Base-by-base conservation (phyloP, 2,888 invertebrate genomes). In the Syrista parreyssii region DNA sequence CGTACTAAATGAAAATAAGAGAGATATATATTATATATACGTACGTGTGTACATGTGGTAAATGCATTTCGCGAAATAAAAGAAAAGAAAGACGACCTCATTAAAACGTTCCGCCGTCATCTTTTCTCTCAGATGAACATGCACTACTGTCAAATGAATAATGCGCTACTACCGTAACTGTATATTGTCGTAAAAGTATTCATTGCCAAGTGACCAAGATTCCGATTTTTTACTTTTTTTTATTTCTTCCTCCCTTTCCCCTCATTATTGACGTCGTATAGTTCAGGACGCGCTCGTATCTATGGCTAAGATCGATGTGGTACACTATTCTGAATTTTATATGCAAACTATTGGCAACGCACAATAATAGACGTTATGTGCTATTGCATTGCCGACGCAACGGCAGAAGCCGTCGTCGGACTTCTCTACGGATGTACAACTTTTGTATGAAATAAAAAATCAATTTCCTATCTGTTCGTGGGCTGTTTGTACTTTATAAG, bases 381-480 rank as follows among this genome's bases (percentile, higher is more conserved):
- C 74, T 77, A 75, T 77, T 75, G 77, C 75, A 77, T 74, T 71
- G 74, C 68, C 40, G 77, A 40, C 71, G 55, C 36, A 35, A 77
- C 72, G 77, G 68, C 31, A 32, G 33, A 71, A 31, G 73, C 31
- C 68, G 68, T 68, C 74, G 73, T n/a, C 68, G 31, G 75, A 68
- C n/a, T 71, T 55, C 55, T 55, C 55, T 55, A 84, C 82, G 78
- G 79, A 84, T 84, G 85, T 84, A 85, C 84, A 86, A 85, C 80
- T 85, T 86, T 86, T 82, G 82, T 84, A 86, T 83, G 80, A 80
- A 86, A 86, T 86, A 86, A 86, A 86, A 82, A 85, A 84, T 78
- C 84, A 80, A 81, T 86, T 85, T 85, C 83, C 73, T 84, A 85
- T 78, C 82, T 55, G 55, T 55, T 55, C 9, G 55, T 15, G 23